These are phyloP conservation scores for Isurus oxyrinchus DNA, from an alignment of 2,113 vertebrate species.

Conservation along the genomic window DNA sequence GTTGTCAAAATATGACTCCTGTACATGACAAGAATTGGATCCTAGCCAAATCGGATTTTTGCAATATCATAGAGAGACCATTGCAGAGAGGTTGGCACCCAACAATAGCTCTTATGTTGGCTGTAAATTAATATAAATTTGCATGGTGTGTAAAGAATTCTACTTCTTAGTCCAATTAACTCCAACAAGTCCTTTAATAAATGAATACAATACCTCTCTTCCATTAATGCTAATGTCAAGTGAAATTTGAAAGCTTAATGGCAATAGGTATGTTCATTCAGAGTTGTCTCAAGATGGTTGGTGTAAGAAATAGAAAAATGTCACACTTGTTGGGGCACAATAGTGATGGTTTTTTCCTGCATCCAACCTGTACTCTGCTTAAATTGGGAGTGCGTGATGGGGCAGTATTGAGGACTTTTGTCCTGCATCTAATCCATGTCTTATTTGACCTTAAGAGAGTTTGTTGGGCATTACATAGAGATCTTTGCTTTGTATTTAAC, in stretches of 20 bases:
- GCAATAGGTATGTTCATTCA: neutral
- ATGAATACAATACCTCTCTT: neutral
- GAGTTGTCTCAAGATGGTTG: neutral
- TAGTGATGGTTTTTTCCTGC: neutral
- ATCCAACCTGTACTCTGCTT: neutral
- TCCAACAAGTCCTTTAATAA: neutral
- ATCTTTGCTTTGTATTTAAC: neutral
- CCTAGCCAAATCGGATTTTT: neutral
- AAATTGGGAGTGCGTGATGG: neutral
- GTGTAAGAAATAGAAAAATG: neutral
- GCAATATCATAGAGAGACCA: neutral
- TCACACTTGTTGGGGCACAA: neutral
- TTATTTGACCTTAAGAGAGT: neutral
- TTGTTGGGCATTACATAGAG: neutral
- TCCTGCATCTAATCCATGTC: neutral
- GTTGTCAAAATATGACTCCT: neutral
- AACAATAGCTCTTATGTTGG: neutral
- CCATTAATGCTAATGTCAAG: neutral
- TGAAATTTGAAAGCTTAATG: neutral
- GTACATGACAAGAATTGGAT: neutral
- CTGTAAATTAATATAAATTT: neutral
- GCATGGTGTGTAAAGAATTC: neutral
- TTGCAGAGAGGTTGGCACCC: neutral
- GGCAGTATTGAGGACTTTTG: neutral
- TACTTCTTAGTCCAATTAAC: neutral